Conservation (phyloP, 2,113 vertebrate species). For the Furnarius figulus region DNA sequence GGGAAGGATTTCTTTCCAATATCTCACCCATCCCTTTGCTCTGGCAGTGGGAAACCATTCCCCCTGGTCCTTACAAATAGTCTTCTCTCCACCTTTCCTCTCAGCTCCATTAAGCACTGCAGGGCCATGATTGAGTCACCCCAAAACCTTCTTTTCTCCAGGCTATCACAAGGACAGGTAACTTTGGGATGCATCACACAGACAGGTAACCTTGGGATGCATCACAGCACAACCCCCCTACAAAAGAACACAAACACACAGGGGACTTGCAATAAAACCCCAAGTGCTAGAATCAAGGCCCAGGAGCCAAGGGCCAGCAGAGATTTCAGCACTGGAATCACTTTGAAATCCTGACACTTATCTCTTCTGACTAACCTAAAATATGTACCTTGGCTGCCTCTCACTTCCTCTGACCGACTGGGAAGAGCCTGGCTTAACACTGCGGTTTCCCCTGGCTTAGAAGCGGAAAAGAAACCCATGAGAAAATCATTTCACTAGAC, state of each 20-base stretch:
- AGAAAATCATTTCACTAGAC: neutral
- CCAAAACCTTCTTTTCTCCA: neutral
- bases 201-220: neutral
- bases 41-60: neutral
- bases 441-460: conserved; percentile 31
- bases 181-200: too few species aligned
- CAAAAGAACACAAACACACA: neutral
- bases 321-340: neutral
- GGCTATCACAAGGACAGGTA: too few species aligned
- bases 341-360: conserved; percentile 17
- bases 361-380: neutral
- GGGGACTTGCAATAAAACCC: neutral
- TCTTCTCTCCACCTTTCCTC: fast-evolving
- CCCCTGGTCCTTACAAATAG: neutral
- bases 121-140: neutral
- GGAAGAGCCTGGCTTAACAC: conserved; percentile 33
- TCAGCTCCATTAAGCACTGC: neutral
- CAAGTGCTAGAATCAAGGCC: neutral
- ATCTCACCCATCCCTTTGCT: neutral
- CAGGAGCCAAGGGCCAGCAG: neutral
- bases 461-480: conserved; percentile 19
- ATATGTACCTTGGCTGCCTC: neutral
- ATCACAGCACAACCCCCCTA: fast-evolving
- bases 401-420: neutral
- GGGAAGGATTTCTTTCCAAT: neutral